These are phyloP conservation scores for Drymonia ruficornis DNA, from an alignment of 2,888 invertebrate genomes.

Conservation along the genomic window DNA sequence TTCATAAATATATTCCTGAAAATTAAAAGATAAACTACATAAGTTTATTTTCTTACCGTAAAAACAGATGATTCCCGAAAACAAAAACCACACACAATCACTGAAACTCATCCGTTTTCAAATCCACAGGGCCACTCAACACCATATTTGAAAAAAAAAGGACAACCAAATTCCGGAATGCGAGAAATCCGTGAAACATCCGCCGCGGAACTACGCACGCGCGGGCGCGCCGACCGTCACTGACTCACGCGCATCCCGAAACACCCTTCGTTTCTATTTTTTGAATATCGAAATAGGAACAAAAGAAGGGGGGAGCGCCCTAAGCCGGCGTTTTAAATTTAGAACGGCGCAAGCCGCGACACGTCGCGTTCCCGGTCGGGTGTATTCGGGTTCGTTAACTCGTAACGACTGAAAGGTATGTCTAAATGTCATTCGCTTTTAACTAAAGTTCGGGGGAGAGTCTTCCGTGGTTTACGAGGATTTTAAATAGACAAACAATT, in stretches of 20 bases:
- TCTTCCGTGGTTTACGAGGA: slow-evolving; percentile 21
- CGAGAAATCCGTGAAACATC: slow-evolving; percentile 33
- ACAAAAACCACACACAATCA: slow-evolving; percentile 30
- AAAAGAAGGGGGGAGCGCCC: slow-evolving; percentile 81
- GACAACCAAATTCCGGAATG: slow-evolving; percentile 44
- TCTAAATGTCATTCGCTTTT: slow-evolving; percentile 43
- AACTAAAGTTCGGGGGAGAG: slow-evolving; percentile 40
- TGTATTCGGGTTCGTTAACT: slow-evolving; percentile 73
- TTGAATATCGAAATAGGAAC: slow-evolving; percentile 81
- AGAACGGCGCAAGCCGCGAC: slow-evolving; percentile 68
- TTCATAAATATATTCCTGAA: neutral
- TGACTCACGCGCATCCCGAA: slow-evolving; percentile 78
- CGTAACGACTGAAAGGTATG: slow-evolving; percentile 50
- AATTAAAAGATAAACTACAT: slow-evolving; percentile 7
- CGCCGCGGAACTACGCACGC: slow-evolving; percentile 63
- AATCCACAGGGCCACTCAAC: slow-evolving; percentile 42
- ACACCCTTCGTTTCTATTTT: slow-evolving; percentile 78
- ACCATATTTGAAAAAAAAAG: slow-evolving; percentile 38
- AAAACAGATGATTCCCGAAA: slow-evolving; percentile 18
- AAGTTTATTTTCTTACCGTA: slow-evolving; percentile 16
- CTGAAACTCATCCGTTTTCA: slow-evolving; percentile 30
- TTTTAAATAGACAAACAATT: neutral
- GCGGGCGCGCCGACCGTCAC: slow-evolving; percentile 74
- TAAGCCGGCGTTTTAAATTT: slow-evolving; percentile 67
- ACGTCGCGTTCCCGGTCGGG: slow-evolving; percentile 44